A percentile compares a stretch with the other conserved stretches of the same genome.
phyloP scores from a whole-genome alignment of 2,888 invertebrate species.

The Galerucella nymphaeae region DNA sequence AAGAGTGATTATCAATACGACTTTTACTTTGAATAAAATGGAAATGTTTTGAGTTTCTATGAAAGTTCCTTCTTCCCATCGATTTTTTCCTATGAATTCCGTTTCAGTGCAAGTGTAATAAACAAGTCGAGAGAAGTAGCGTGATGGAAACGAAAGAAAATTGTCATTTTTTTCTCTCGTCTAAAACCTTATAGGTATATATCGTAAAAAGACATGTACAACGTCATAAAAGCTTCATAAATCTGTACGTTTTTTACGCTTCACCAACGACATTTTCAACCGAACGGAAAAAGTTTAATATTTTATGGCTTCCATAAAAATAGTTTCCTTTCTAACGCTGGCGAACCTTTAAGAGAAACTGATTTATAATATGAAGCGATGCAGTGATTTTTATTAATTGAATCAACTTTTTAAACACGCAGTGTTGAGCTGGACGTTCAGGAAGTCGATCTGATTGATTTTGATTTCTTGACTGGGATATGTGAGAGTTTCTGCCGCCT shows the following conservation, averaged over 20 bases:
- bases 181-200: slow-evolving; percentile 20
- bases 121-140: slow-evolving; percentile 20
- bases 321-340: slow-evolving; percentile 37
- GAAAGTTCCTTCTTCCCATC: slow-evolving; percentile 12
- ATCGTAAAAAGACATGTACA: slow-evolving; percentile 32
- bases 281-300: slow-evolving; percentile 36
- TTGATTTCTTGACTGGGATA: slow-evolving; percentile 36
- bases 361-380: slow-evolving; percentile 44
- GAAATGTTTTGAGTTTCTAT: neutral
- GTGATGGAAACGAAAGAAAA: slow-evolving; percentile 27
- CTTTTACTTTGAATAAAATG: neutral
- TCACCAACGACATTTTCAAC: slow-evolving; percentile 28
- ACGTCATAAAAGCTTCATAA: slow-evolving; percentile 35
- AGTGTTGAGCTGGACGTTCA: slow-evolving; percentile 29
- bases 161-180: slow-evolving; percentile 12
- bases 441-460: slow-evolving; percentile 41
- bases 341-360: slow-evolving; percentile 39
- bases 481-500: slow-evolving; percentile 35
- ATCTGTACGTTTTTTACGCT: slow-evolving; percentile 24
- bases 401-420: slow-evolving; percentile 42
- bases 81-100: slow-evolving; percentile 18
- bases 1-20: neutral
- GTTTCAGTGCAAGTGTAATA: slow-evolving; percentile 9
- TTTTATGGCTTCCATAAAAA: slow-evolving; percentile 42
- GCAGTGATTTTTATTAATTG: slow-evolving; percentile 46